phyloP scores from a whole-genome alignment of 2,113 vertebrate species.

The Sorex fumeus region DNA sequence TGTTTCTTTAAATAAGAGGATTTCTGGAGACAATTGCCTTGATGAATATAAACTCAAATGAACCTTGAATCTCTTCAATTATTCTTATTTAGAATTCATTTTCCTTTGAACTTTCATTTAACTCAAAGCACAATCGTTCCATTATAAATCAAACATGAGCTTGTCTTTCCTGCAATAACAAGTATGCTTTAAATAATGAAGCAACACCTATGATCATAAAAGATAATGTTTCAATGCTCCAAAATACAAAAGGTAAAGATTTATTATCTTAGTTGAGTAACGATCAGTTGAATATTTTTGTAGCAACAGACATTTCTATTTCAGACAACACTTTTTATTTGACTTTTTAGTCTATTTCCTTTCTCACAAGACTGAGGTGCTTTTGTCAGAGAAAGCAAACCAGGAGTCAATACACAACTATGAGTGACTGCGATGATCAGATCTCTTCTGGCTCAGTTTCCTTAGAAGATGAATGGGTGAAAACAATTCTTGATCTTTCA shows the following conservation, averaged over 20 bases:
- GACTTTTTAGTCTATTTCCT: not conserved
- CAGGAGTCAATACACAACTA: not conserved
- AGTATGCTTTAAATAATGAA: conserved; percentile 86
- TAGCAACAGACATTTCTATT: conserved; percentile 68
- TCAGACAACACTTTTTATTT: conserved; percentile 64
- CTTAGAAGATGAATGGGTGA: not conserved
- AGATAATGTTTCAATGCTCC: conserved; percentile 82
- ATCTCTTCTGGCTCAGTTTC: conserved; percentile 16
- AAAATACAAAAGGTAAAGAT: conserved; percentile 81
- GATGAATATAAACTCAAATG: conserved; percentile 89
- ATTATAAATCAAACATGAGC: conserved; percentile 85
- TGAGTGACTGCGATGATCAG: not conserved
- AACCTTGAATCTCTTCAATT: conserved; percentile 89
- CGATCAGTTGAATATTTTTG: conserved; percentile 73
- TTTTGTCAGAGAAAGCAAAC: conserved; percentile 30
- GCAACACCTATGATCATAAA: conserved; percentile 88
- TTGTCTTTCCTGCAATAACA: conserved; percentile 84
- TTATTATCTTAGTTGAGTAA: conserved; percentile 74
- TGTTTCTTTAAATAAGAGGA: conserved; percentile 87
- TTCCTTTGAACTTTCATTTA: conserved; percentile 88
- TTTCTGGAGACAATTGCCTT: conserved; percentile 88
- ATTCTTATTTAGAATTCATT: conserved; percentile 90
- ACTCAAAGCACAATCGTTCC: conserved; percentile 86
- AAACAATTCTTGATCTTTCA: not conserved
- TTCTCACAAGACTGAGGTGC: conserved; percentile 4